These are phyloP conservation scores for Lindbergichthys nudifrons DNA, from an alignment of 2,797 vertebrate species.

Conservation along the genomic window DNA sequence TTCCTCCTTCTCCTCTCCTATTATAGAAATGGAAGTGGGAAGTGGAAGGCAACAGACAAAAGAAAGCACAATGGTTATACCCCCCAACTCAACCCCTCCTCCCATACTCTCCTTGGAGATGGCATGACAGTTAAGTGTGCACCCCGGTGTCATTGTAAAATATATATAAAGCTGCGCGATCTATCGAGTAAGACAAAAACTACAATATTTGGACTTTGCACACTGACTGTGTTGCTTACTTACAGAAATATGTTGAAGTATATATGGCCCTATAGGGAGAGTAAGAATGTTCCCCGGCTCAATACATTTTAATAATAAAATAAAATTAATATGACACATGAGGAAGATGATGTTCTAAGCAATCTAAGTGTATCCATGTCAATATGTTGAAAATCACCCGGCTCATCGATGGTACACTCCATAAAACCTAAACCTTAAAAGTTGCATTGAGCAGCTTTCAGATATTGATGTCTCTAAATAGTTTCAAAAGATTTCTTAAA, in stretches of 20 bases:
- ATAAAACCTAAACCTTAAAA: not conserved
- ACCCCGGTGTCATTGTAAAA: constrained; percentile 40
- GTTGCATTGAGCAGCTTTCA: not conserved
- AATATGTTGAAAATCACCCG: constrained; percentile 1
- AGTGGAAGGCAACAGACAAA: constrained; percentile 39
- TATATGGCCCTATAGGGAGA: not conserved
- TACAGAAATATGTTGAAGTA: not conserved
- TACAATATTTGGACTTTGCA: not conserved
- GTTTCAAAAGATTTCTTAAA: not conserved
- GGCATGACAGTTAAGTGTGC: constrained; percentile 26
- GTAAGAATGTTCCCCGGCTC: not conserved
- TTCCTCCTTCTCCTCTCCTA: constrained; percentile 31
- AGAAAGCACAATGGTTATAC: constrained; percentile 17
- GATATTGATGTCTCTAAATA: not conserved
- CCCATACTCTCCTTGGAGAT: constrained; percentile 18
- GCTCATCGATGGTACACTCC: not conserved
- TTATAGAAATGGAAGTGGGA: constrained; percentile 50
- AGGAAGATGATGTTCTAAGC: not conserved
- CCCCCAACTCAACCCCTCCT: not conserved
- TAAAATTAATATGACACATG: not conserved
- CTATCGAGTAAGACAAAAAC: constrained; percentile 20
- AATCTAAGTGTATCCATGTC: no score
- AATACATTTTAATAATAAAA: not conserved
- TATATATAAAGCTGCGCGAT: constrained; percentile 34
- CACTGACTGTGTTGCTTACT: not conserved